phyloP scores from a whole-genome alignment of 2,888 invertebrate species.

The Hydrotaea cyrtoneurina region DNA sequence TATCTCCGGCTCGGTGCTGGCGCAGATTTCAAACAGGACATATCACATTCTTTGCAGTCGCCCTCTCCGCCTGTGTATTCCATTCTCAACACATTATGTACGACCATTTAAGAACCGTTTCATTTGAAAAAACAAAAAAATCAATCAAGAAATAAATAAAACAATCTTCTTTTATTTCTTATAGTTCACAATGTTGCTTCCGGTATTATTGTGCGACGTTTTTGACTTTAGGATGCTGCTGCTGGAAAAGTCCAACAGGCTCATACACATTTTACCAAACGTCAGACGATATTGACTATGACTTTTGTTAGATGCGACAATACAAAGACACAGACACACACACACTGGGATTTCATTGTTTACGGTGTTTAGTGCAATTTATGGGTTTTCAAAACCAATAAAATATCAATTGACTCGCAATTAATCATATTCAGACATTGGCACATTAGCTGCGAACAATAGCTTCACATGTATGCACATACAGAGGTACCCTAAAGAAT shows the following conservation, averaged over 20 bases:
- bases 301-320: neutral
- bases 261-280: neutral
- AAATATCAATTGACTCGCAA: constrained; percentile 79
- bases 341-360: constrained; percentile 47
- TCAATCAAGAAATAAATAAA: neutral
- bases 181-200: constrained; percentile 40
- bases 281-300: neutral
- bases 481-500: constrained; percentile 15
- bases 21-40: too few relatives aligned
- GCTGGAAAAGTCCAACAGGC: neutral
- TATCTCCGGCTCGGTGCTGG: neutral
- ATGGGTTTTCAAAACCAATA: constrained; percentile 71
- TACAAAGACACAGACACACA: neutral
- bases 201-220: constrained; percentile 51
- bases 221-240: neutral
- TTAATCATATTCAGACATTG: constrained; percentile 75
- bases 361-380: constrained; percentile 61
- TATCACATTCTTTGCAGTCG: too few relatives aligned
- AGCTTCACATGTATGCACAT: constrained; percentile 1
- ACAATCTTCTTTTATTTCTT: neutral
- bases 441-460: constrained; percentile 57
- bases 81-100: constrained; percentile 53
- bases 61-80: neutral
- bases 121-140: too few relatives aligned
- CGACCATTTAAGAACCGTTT: constrained; percentile 52